Evolutionary conservation across 2,113 vertebrate genomes (phyloP).

Genomic region (Procapra przewalskii): DNA sequence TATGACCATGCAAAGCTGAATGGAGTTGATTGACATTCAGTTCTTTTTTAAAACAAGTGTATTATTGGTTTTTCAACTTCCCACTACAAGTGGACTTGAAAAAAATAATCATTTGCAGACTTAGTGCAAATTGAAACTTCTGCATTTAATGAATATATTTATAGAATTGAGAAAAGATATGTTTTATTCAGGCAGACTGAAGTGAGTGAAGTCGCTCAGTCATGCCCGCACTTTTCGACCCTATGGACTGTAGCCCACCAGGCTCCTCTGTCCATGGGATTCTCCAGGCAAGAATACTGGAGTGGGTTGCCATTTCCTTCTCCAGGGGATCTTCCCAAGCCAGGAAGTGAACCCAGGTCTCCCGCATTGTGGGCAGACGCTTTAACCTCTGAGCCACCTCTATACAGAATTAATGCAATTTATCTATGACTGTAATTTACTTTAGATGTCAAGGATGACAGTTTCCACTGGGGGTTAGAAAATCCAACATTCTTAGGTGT

Average conservation of each 20-base stretch:
- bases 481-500: too few relatives aligned
- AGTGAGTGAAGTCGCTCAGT: too few relatives aligned
- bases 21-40: background rate
- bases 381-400: background rate
- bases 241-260: too few relatives aligned
- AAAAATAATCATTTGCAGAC: constrained; percentile 32
- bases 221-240: too few relatives aligned
- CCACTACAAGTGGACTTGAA: background rate
- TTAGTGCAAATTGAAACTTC: constrained; percentile 30
- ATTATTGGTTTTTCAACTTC: background rate
- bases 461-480: background rate
- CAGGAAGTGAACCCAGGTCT: too few relatives aligned
- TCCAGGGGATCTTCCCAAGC: too few relatives aligned
- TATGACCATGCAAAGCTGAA: background rate
- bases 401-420: constrained; percentile 69
- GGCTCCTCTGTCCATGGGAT: too few relatives aligned
- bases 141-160: constrained; percentile 45
- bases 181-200: background rate
- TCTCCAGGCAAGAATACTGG: too few relatives aligned
- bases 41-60: background rate
- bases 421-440: constrained; percentile 23
- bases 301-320: too few relatives aligned
- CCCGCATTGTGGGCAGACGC: too few relatives aligned
- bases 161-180: constrained; percentile 41
- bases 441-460: background rate